Base-by-base conservation (phyloP, 2,113 vertebrate species). In the Chloropsis cyanopogon region DNA sequence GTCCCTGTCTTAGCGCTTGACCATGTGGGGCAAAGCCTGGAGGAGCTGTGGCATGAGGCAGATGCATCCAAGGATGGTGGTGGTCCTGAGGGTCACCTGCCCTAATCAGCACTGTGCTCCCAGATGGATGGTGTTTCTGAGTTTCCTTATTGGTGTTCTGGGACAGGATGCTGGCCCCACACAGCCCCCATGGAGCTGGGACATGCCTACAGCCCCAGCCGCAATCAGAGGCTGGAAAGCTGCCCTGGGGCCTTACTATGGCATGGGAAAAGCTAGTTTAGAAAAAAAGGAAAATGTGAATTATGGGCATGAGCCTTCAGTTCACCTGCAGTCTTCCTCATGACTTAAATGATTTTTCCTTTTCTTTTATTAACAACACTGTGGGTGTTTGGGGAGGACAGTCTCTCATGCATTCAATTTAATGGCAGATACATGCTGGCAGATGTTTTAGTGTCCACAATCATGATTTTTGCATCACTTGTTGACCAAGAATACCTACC, bases 321-420 rank as follows among this genome's bases (percentile, higher is more conserved):
- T 81, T 90, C 56, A 78, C 44, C 25, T 54, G 24, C 56, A 81
- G 83, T 29, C 46, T 87, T 83, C 44, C 57, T 77, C 39, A 60
- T 71, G 44, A 35, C 52, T 86, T 59, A 73, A 83, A 73, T 44
- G 61, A 71, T 75, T 83, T 88, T 90, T 42, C 17, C 35, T 93
- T 79, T 59, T 63, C 28, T 92, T 88, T 70, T 78, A 78, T 91
- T 92, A 95, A 81, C 47, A 60, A 1, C 37, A 3, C 49, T 25
- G 50, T n/a, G 53, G 44, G 52, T 86, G 53, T 80, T 73, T 61
- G 25, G 68, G 68, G 50, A 86, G 23, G 31, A 63, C 39, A 13
- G 44, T 63, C 50, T 77, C 65, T 86, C 64, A 64, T 35, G 63
- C 33, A 39, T 76, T 71, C 78, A n/a, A 7, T 73, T 92, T 91